These are phyloP conservation scores for Muscicapa comitata DNA, from an alignment of 2,797 vertebrate species.

Conservation along the genomic window DNA sequence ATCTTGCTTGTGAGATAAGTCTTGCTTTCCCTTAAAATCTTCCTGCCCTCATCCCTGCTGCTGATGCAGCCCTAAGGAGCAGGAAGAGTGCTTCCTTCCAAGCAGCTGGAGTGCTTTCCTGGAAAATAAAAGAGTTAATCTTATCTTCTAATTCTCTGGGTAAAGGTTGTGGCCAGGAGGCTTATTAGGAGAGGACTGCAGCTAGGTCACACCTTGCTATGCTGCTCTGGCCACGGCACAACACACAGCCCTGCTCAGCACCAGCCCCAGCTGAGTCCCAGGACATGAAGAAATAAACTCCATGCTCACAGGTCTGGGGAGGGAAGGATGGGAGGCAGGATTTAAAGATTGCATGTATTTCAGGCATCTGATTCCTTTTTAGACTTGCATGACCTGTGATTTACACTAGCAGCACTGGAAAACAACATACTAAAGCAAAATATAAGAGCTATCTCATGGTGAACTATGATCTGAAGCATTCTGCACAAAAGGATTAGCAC, in stretches of 20 bases:
- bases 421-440: neutral
- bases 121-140: neutral
- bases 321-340: neutral
- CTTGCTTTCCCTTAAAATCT: neutral
- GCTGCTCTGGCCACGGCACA: neutral
- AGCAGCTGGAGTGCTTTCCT: neutral
- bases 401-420: neutral
- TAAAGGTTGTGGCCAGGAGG: neutral
- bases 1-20: neutral
- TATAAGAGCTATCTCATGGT: neutral
- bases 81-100: neutral
- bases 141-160: neutral
- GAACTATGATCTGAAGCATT: neutral
- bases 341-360: neutral
- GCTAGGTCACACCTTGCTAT: neutral
- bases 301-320: neutral
- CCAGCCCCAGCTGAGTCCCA: neutral
- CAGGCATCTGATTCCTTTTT: neutral
- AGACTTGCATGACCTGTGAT: neutral
- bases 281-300: neutral
- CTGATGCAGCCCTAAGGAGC: neutral
- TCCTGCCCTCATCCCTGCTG: fast-evolving
- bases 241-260: neutral
- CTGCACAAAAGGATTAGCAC: neutral
- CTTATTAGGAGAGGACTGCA: neutral